These are phyloP conservation scores for Gisinianus flammeolus DNA, from an alignment of 2,888 invertebrate genomes.

Conservation along the genomic window DNA sequence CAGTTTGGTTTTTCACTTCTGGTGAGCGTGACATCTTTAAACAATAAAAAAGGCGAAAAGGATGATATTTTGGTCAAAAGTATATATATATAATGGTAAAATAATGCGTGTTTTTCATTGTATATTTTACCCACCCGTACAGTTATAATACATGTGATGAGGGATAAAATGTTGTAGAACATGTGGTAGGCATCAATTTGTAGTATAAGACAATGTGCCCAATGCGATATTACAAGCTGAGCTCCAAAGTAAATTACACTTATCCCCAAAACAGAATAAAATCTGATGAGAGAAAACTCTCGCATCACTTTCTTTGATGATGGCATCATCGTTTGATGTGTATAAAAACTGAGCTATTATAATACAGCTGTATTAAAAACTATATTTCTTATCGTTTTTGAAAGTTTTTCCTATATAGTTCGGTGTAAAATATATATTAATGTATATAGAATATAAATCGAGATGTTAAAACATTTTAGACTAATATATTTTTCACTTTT, in stretches of 20 bases:
- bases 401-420: no score
- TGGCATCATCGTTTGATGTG: conserved; percentile 37
- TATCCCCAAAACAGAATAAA: conserved; percentile 73
- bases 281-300: conserved; percentile 55
- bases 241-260: conserved; percentile 79
- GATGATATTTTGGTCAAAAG: neutral
- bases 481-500: no score
- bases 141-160: conserved; percentile 78
- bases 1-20: neutral
- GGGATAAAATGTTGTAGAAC: conserved; percentile 88
- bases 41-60: neutral
- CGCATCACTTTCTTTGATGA: conserved; percentile 45
- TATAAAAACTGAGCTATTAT: neutral
- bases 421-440: no score
- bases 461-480: no score
- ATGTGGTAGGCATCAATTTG: conserved; percentile 93
- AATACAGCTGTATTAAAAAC: no score
- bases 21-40: conserved; percentile 1
- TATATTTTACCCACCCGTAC: conserved; percentile 71
- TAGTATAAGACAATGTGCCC: conserved; percentile 88
- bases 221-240: conserved; percentile 83
- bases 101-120: neutral
- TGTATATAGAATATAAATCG: no score
- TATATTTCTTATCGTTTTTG: no score
- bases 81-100: neutral